Percentiles rank a stretch among this genome's conserved stretches.
These are phyloP conservation scores for Orgyia antiqua DNA, from an alignment of 2,888 invertebrate species.

Conservation along the genomic window DNA sequence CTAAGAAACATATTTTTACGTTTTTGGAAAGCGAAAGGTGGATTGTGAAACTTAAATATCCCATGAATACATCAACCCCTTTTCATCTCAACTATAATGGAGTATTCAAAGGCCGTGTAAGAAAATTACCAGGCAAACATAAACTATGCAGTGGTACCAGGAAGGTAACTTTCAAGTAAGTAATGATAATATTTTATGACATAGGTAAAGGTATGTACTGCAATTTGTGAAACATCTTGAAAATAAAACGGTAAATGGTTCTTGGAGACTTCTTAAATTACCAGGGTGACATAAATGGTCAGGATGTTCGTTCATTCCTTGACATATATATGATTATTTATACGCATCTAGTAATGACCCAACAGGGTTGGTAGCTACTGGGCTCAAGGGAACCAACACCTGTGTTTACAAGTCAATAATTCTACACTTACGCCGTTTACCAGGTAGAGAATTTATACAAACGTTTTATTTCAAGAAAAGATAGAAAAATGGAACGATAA, in stretches of 20 bases:
- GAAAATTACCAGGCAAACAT: constrained; percentile 38
- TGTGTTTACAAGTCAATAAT: constrained; percentile 31
- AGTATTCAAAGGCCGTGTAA: constrained; percentile 38
- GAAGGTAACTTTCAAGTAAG: constrained; percentile 20
- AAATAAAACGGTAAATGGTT: too few species aligned
- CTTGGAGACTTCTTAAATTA: constrained; percentile 8
- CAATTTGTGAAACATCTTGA: too few species aligned
- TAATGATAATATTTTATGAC: background rate
- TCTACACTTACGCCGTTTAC: constrained; percentile 9
- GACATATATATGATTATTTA: constrained; percentile 19
- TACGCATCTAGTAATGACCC: constrained; percentile 20
- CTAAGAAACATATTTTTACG: constrained; percentile 7
- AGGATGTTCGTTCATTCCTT: constrained; percentile 5
- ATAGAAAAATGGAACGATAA: too few species aligned
- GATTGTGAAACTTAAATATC: constrained; percentile 30
- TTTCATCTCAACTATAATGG: constrained; percentile 33
- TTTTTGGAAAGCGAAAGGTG: constrained; percentile 16
- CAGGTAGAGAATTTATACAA: constrained; percentile 15
- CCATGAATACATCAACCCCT: constrained; percentile 40
- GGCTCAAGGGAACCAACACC: constrained; percentile 44
- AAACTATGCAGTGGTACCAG: constrained; percentile 41
- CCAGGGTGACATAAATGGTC: constrained; percentile 23
- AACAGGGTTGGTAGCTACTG: constrained; percentile 10
- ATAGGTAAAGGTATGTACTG: background rate
- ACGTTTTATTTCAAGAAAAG: too few species aligned